Conservation (phyloP, 2,888 invertebrate species). For the Timema cristinae region DNA sequence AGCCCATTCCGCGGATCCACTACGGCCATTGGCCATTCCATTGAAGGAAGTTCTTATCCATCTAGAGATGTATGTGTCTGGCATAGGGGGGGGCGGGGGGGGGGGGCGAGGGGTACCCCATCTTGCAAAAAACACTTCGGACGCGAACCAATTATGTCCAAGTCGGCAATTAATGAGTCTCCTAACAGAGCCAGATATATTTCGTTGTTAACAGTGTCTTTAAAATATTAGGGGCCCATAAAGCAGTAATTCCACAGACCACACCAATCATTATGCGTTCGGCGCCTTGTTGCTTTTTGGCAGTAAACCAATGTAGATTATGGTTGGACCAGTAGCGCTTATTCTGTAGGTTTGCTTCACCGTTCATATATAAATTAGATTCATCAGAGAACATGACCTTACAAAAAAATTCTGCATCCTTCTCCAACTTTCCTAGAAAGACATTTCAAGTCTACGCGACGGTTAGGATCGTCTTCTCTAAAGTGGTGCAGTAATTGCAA, state of each 20-base stretch:
- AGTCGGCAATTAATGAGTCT: too few species aligned
- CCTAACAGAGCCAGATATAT: too few species aligned
- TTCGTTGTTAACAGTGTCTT: background rate
- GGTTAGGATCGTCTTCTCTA: slow-evolving; percentile 5
- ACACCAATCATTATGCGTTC: background rate
- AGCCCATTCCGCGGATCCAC: background rate
- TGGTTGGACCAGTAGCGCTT: slow-evolving; percentile 1
- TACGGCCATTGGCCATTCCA: slow-evolving; percentile 7
- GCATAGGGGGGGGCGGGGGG: too few species aligned
- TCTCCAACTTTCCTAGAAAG: slow-evolving; percentile 1
- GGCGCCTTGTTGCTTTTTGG: slow-evolving; percentile 1
- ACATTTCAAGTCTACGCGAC: background rate
- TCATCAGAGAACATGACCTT: slow-evolving; percentile 7
- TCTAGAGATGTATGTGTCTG: background rate
- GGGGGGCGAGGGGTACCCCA: too few species aligned
- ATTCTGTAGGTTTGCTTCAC: background rate
- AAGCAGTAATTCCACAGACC: background rate
- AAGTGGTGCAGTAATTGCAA: too few species aligned
- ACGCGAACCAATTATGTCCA: too few species aligned
- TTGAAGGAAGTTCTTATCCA: background rate
- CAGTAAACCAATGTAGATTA: background rate
- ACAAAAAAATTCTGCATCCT: slow-evolving; percentile 4
- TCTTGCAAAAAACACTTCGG: background rate
- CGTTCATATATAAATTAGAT: background rate
- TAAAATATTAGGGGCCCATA: slow-evolving; percentile 1